Conservation (phyloP, 2,113 vertebrate genomes). For the Aegypius monachus region DNA sequence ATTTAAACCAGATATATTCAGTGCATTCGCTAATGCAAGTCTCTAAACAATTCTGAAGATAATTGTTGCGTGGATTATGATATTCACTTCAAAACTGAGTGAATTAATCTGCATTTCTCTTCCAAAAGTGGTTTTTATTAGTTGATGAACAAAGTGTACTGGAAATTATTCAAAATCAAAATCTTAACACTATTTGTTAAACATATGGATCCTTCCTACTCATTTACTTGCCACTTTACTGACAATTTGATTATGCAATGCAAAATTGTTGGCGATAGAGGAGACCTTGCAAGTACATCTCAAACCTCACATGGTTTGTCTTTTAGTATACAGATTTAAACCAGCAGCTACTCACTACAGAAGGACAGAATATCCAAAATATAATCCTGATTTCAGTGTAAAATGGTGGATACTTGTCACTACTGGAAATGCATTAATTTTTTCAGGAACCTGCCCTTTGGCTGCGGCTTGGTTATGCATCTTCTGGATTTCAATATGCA, state of each 20-base stretch:
- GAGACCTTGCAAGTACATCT: background rate
- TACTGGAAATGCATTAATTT: background rate
- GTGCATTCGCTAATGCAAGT: background rate
- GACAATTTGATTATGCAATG: background rate
- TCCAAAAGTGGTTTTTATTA: background rate
- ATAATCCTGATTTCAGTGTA: background rate
- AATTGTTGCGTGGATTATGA: fast-evolving
- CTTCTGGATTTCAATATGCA: background rate
- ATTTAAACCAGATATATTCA: background rate
- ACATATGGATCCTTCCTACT: background rate
- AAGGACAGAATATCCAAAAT: background rate
- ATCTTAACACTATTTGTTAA: background rate
- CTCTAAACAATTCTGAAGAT: background rate
- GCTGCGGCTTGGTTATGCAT: background rate
- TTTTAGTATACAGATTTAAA: background rate
- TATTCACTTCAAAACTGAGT: background rate
- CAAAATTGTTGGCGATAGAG: background rate
- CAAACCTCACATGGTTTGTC: background rate
- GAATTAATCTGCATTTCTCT: background rate
- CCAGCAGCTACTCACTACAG: background rate
- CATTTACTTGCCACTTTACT: background rate
- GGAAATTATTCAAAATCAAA: background rate
- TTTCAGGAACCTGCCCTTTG: background rate
- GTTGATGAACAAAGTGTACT: background rate
- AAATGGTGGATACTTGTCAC: background rate